Base-by-base conservation (phyloP, 2,888 invertebrate genomes). In the Apodemia mormo region DNA sequence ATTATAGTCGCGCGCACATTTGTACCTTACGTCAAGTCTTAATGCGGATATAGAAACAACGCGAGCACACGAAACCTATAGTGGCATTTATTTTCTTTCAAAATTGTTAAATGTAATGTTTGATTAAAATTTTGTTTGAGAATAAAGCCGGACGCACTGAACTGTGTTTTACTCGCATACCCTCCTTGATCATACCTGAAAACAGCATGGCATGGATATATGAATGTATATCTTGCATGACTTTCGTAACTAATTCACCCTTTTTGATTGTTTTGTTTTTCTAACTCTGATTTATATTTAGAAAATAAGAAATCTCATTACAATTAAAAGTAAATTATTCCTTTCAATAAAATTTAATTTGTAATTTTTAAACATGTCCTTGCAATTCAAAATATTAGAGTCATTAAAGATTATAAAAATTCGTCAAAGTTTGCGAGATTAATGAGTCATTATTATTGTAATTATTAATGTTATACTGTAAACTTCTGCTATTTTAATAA, bases 131-230 rank as follows among this genome's bases (percentile, higher is more conserved):
- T 84, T 82, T 87, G 81, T 86, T 88, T 86, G 82, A 86, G 76
- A 93, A 93, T 93, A 93, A 93, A 93, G 85, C 85, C 85, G 85
- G 86, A 82, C 84, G 92, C 92, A 93, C 92, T 82, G 85, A 93
- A 92, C 84, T 90, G 92, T 92, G 92, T 93, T 93, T 93, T 92
- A 93, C 92, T 93, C 86, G 90, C 88, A 61, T 83, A 82, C 85
- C 89, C 92, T 74, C 77, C 52, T 52, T 52, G 14, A 84, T 79
- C 82, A 80, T 40, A 82, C 82, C 82, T 85, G 61, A 87, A 89
- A 83, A 80, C 77, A 80, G 90, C 91, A 90, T 90, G 85, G 91
- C 92, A 92, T 92, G 91, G 91, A 91, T 80, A 81, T 78, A 78
- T 83, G 80, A 90, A 85, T 87, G 92, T 92, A 92, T 92, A 91